Evolutionary conservation across 1,140 invertebrate genomes (phyloP), one percentile per base, ranked within the genome.

Genomic region (Zeugodacus cucurbitae): DNA sequence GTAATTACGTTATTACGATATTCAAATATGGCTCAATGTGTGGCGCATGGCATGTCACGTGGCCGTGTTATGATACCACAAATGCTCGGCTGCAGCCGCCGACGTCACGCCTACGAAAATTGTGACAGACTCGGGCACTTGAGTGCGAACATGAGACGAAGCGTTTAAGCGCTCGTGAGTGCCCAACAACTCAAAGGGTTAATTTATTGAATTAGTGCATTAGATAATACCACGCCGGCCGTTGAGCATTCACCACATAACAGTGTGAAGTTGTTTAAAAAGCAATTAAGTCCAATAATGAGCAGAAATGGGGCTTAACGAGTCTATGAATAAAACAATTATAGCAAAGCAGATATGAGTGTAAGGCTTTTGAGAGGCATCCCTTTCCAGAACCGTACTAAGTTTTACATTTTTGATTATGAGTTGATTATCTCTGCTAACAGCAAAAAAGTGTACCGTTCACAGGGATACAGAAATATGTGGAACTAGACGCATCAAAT

Each of bases 1-100:
- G 64, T 88, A 88, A 88, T 88, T 88, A 88, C 37, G 32, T 58
- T 58, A 88, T 88, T 88, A 88, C 58, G 26, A 88, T 74, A 59
- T 86, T 86, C 14, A 87, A 34, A 64, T 64, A 58, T 32, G 44
- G 58, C 62, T 41, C 20, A 29, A 10, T 32, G n/a, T 48, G 59
- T 62, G 59, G 29, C 62, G 44, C 59, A 32, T n/a, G 87, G 20
- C 58, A 29, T 62, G 59, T 67, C 59, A 87, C 87, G 87, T 87
- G 87, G 4, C 48, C 22, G 11, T 88, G 70, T 88, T 88, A 82
- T 88, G 87, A 88, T 82, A 82, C 44, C 29, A 10, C 87, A 88
- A 88, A 87, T 87, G 87, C 41, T 87, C 22, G 14, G 67, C 5
- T 74, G 7, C 8, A 2, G 58, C 58, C 58, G 22, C 5, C 67